Base-by-base conservation (phyloP, 2,113 vertebrate species). In the Lota lota region DNA sequence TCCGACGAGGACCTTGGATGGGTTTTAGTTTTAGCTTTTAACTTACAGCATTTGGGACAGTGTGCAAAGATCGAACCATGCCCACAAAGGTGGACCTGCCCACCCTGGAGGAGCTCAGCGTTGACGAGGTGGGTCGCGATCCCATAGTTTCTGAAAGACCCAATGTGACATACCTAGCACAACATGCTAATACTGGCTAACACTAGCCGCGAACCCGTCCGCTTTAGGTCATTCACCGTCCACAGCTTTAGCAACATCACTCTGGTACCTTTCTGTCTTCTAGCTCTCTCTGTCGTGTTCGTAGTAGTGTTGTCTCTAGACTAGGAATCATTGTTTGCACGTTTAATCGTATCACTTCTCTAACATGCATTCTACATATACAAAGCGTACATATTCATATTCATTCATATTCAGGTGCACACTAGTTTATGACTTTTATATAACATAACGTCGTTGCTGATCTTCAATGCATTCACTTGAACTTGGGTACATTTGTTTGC, bases 121-220 rank as follows among this genome's bases (percentile, higher is more conserved):
- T 96, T 73, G 91, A 87, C 11, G 96, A 99, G 93, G 96, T 97
- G 88, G 93, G 93, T 68, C 53, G 16, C 53, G 53, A 17, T 33
- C 28, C 28, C 4, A 33, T 4, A 33, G 28, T 33, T 5, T 33
- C n/a, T 33, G 28, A 33, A 4, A 3, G 28, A 33, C 28, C 28
- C 28, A 33, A 33, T 33, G 28, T 33, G 28, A 33, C 28, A 47
- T 47, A 47, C 8, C 40, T 18, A 18, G 5, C 18, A 75, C 56
- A 75, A 18, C 58, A 75, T 66, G 11, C 53, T 22, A 80, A 22
- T 67, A 66, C 72, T 62, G 47, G 82, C 82, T 82, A 74, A 67
- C n/a, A 28, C 7, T 77, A 78, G 20, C 73, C 8, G 6, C 51
- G 12, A 33, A 33, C 28, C 28, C 7, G 17, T 17, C 17, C 12